A percentile compares a stretch with the other conserved stretches of the same genome.
Evolutionary conservation across 2,888 invertebrate species (phyloP).

Genomic region (Eudasyphora cyanicolor): DNA sequence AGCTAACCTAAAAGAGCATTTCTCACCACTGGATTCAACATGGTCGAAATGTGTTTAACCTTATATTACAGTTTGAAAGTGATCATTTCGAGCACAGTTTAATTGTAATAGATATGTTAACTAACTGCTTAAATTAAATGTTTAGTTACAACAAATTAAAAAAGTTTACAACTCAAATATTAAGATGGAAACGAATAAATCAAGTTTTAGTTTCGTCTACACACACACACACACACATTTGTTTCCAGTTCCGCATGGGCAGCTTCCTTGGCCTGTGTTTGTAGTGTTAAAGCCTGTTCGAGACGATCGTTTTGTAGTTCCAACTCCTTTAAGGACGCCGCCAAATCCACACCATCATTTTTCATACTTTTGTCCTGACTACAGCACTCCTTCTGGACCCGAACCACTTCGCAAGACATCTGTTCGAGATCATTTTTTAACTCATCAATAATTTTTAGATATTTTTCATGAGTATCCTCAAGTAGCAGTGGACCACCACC

Average conservation of each 20-base stretch:
- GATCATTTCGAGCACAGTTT: too few relatives aligned
- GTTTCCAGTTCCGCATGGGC: slow-evolving; percentile 56
- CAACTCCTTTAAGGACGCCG: slow-evolving; percentile 68
- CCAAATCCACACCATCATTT: slow-evolving; percentile 56
- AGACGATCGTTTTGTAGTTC: slow-evolving; percentile 72
- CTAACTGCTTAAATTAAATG: too few relatives aligned
- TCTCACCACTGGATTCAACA: too few relatives aligned
- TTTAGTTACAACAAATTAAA: too few relatives aligned
- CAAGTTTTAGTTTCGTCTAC: not conserved
- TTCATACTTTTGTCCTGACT: slow-evolving; percentile 61
- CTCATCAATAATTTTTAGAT: slow-evolving; percentile 77
- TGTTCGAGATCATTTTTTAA: slow-evolving; percentile 76
- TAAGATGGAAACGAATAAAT: too few relatives aligned
- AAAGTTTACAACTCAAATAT: too few relatives aligned
- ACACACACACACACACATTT: slow-evolving; percentile 67
- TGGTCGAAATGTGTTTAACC: too few relatives aligned
- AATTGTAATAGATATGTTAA: too few relatives aligned
- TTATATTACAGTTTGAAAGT: too few relatives aligned
- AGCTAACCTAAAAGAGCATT: too few relatives aligned
- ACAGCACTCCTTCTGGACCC: slow-evolving; percentile 70
- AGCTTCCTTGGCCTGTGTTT: slow-evolving; percentile 53
- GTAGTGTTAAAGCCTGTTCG: slow-evolving; percentile 69
- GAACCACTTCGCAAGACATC: slow-evolving; percentile 75
- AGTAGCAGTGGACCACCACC: slow-evolving; percentile 56
- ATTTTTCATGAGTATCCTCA: slow-evolving; percentile 73